Base-by-base conservation (phyloP, 2,888 invertebrate genomes). In the Antitype chi region DNA sequence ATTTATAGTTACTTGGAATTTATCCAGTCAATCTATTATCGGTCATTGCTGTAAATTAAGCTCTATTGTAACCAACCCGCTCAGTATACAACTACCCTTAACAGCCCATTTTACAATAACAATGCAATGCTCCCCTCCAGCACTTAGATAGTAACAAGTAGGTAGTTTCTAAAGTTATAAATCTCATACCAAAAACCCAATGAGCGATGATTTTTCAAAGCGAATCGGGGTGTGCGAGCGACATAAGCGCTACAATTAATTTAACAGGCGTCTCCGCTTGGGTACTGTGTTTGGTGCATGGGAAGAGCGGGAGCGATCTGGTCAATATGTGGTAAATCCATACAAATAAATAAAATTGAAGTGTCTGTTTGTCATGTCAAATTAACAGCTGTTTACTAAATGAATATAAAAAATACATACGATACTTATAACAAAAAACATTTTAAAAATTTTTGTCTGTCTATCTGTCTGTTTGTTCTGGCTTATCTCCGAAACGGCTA, bases 201-300 rank as follows among this genome's bases (percentile, higher is more conserved):
- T 91, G 91, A 92, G 92, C 90, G 94, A 95, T 95, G 94, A 95
- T 95, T 95, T 95, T 96, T 96, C 95, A 95, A 94, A 94, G 92
- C 91, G 91, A 92, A 91, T 92, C 93, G 88, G 90, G 92, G 94
- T 91, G 94, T 94, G 93, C 91, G 87, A 87, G 91, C 91, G 95
- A 95, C 95, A 92, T 94, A 93, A 94, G 93, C 93, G 92, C 91
- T 92, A 94, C 96, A 95, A 96, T 96, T 96, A 96, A 96, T 96
- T 94, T 94, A 88, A 91, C 89, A 88, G 92, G 89, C 92, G 91
- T 93, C 93, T 93, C 86, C 88, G 88, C 89, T 84, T 76, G 81
- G 87, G 72, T 81, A 80, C 70, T 25, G 55, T 32, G 55, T 57
- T 13, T 68, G 83, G 78, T 28, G 23, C 72, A 77, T 76, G 66